Percentiles rank a stretch among this genome's conserved stretches.
Evolutionary conservation across 1,140 invertebrate species (phyloP).

Genomic region (Schlechtendalia chinensis): DNA sequence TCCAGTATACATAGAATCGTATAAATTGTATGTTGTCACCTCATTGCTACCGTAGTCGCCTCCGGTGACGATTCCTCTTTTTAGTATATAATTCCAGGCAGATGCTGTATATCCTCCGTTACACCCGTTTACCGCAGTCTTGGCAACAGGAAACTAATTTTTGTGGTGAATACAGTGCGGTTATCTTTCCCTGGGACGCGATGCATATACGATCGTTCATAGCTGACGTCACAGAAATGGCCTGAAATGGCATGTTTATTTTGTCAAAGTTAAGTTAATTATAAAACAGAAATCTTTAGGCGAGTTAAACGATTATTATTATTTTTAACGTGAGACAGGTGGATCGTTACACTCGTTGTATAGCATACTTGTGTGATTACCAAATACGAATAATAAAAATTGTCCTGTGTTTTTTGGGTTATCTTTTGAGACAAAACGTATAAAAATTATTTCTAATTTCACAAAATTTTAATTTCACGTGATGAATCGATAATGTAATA

Average conservation of each 20-base stretch:
- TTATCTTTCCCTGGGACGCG: slow-evolving; percentile 59
- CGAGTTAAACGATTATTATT: too few species aligned
- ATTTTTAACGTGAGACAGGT: too few species aligned
- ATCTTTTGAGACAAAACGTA: too few species aligned
- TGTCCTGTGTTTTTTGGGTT: too few species aligned
- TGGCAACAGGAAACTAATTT: slow-evolving; percentile 67
- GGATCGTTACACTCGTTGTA: too few species aligned
- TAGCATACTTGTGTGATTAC: too few species aligned
- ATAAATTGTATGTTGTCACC: slow-evolving; percentile 36
- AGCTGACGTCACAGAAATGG: slow-evolving; percentile 55
- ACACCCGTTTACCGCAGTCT: slow-evolving; percentile 68
- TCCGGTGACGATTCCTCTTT: slow-evolving; percentile 63
- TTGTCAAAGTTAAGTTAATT: not conserved
- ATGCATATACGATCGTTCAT: slow-evolving; percentile 73
- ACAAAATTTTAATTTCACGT: too few species aligned
- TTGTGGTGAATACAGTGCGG: slow-evolving; percentile 63
- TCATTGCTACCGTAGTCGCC: slow-evolving; percentile 62
- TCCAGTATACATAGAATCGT: too few species aligned
- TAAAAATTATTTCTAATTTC: too few species aligned
- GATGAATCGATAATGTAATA: too few species aligned
- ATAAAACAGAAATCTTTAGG: too few species aligned
- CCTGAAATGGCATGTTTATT: slow-evolving; percentile 46
- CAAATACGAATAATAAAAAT: too few species aligned
- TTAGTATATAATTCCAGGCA: slow-evolving; percentile 64
- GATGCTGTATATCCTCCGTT: slow-evolving; percentile 63